phyloP scores from a whole-genome alignment of 2,888 invertebrate species.

The Cactoblastis cactorum region DNA sequence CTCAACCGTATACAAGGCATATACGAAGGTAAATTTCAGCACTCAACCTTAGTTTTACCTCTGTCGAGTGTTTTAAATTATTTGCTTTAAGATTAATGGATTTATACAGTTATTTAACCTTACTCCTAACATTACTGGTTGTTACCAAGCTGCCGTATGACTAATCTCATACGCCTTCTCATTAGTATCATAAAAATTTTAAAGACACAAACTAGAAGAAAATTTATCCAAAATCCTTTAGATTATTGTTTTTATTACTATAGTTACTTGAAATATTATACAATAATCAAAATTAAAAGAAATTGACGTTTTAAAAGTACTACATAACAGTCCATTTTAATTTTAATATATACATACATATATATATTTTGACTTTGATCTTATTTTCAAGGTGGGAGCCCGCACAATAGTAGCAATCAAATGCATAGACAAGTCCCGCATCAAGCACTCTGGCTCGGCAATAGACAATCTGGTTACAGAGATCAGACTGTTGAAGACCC shows the following conservation, averaged over 20 bases:
- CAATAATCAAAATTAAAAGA: no score
- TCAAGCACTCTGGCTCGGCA: constrained; percentile 82
- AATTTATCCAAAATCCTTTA: no score
- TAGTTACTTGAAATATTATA: no score
- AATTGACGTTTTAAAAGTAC: no score
- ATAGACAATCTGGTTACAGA: constrained; percentile 90
- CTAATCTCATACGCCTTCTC: not conserved
- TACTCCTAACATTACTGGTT: not conserved
- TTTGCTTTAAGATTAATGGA: not conserved
- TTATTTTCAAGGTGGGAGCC: constrained; percentile 72
- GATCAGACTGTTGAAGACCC: constrained; percentile 87
- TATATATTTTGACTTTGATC: no score
- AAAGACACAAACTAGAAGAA: no score
- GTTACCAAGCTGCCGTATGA: not conserved
- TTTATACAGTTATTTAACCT: not conserved
- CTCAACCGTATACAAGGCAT: constrained; percentile 90
- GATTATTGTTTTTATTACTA: no score
- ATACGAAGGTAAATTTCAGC: constrained; percentile 73
- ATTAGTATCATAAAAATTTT: no score
- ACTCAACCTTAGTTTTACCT: constrained; percentile 4
- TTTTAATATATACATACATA: no score
- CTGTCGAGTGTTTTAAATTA: not conserved
- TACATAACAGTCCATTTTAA: no score
- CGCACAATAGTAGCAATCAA: constrained; percentile 88
- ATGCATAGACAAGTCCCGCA: constrained; percentile 85